A percentile compares a stretch with the other conserved stretches of the same genome.
Evolutionary conservation across 2,797 vertebrate species (phyloP).

Genomic region (Ceryle rudis): DNA sequence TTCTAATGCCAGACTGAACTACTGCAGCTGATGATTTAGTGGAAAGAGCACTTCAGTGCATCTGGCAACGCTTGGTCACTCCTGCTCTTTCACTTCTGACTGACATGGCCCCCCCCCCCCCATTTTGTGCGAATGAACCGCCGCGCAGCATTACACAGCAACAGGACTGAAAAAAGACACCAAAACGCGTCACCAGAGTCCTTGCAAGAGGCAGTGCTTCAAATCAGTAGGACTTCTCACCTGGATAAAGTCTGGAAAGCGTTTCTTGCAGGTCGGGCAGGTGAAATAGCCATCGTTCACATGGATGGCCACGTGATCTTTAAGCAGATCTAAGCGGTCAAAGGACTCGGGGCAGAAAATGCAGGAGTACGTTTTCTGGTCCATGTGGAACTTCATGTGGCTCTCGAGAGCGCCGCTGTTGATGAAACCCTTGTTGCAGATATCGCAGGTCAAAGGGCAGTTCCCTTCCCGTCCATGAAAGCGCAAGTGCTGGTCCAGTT

Average conservation of each 20-base stretch:
- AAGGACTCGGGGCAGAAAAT: slow-evolving; percentile 93
- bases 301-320: slow-evolving; percentile 94
- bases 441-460: slow-evolving; percentile 91
- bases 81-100: background rate
- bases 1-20: background rate
- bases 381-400: slow-evolving; percentile 93
- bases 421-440: slow-evolving; percentile 94
- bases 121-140: background rate
- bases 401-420: slow-evolving; percentile 89
- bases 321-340: slow-evolving; percentile 93
- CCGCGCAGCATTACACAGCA: background rate
- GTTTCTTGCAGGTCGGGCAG: slow-evolving; percentile 96
- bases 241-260: slow-evolving; percentile 96
- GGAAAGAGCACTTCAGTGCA: background rate
- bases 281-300: slow-evolving; percentile 90
- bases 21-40: background rate
- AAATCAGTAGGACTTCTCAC: slow-evolving; percentile 70
- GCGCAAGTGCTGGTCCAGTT: slow-evolving; percentile 93
- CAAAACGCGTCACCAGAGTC: background rate
- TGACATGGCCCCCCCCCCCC: background rate
- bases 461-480: slow-evolving; percentile 91
- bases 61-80: background rate
- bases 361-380: slow-evolving; percentile 95
- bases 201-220: background rate
- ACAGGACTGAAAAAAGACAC: background rate